A percentile compares a stretch with the other conserved stretches of the same genome.
phyloP scores from a whole-genome alignment of 1,140 invertebrate species.

The Brachionus asplanchnoidis region DNA sequence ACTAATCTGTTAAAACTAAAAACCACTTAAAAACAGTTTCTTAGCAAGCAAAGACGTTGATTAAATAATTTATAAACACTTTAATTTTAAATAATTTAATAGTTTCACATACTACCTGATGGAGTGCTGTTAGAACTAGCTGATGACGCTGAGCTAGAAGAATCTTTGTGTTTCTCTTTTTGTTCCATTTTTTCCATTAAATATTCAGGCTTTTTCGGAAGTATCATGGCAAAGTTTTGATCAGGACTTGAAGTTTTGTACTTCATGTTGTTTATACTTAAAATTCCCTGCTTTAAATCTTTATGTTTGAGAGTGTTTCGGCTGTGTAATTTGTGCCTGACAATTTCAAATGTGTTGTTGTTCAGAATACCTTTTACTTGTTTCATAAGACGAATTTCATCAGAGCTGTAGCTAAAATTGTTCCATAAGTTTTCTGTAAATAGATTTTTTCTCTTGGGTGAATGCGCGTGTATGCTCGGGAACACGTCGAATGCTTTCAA shows the following conservation, averaged over 20 bases:
- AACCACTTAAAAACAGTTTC: background rate
- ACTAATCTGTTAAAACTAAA: background rate
- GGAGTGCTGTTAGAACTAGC: background rate
- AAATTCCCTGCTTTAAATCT: background rate
- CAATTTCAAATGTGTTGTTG: constrained; percentile 7
- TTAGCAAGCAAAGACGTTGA: background rate
- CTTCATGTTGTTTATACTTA: background rate
- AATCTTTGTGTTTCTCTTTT: background rate
- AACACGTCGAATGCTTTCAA: background rate
- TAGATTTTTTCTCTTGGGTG: background rate
- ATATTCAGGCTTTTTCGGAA: background rate
- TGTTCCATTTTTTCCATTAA: background rate
- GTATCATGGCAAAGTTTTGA: background rate
- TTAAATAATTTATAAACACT: background rate
- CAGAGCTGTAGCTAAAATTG: background rate
- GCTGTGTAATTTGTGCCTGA: background rate
- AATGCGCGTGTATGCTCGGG: background rate
- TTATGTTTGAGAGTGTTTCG: background rate
- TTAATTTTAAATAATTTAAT: background rate
- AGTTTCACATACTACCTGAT: background rate
- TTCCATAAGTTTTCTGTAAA: background rate
- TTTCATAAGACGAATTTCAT: background rate
- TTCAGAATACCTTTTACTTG: background rate
- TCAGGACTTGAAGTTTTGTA: background rate
- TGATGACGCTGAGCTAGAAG: background rate